Conservation (phyloP, 2,888 invertebrate species). For the Xestia ashworthii region DNA sequence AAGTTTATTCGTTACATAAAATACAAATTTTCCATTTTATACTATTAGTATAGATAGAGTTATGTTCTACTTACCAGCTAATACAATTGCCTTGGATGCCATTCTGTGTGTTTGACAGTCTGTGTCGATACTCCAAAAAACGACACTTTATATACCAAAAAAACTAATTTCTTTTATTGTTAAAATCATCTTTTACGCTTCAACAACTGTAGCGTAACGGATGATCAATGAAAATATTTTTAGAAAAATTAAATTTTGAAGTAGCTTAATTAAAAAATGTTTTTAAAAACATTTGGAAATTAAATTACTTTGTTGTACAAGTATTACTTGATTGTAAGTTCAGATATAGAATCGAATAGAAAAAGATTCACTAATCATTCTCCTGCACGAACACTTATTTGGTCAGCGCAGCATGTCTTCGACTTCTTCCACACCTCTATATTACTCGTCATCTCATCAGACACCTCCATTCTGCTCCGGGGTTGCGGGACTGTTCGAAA, state of each 20-base stretch:
- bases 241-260: not conserved
- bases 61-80: constrained; percentile 70
- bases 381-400: not conserved
- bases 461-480: too few species aligned
- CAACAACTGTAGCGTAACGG: constrained; percentile 3
- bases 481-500: too few species aligned
- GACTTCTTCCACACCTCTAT: not conserved
- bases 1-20: too few species aligned
- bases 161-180: constrained; percentile 39
- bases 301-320: constrained; percentile 18
- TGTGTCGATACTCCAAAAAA: constrained; percentile 32
- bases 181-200: constrained; percentile 36
- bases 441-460: too few species aligned
- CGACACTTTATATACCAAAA: constrained; percentile 56
- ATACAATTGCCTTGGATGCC: constrained; percentile 63
- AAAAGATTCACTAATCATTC: not conserved
- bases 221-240: constrained; percentile 15
- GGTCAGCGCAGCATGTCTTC: not conserved
- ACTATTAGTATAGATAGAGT: not conserved
- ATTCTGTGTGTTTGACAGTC: constrained; percentile 61
- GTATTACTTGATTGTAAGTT: not conserved
- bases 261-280: constrained; percentile 48
- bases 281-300: constrained; percentile 44
- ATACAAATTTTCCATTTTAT: too few species aligned
- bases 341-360: not conserved